Percentiles rank a stretch among this genome's conserved stretches.
Conservation (phyloP, 2,113 vertebrate genomes). For the Anhinga rufa region DNA sequence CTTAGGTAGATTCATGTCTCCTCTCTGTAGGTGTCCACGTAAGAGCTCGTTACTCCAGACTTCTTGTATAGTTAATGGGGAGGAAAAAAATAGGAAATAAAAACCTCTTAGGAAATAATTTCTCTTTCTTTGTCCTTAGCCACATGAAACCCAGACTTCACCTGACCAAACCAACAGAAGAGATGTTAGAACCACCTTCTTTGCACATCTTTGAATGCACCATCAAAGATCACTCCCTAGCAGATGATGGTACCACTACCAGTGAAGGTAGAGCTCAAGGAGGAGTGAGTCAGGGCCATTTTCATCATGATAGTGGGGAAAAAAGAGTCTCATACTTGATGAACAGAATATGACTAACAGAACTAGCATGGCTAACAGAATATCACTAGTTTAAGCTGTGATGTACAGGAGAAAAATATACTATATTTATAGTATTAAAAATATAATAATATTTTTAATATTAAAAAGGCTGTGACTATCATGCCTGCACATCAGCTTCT, state of each 20-base stretch:
- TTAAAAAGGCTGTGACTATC: not conserved
- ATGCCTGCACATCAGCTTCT: not conserved
- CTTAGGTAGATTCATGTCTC: not conserved
- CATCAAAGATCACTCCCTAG: not conserved
- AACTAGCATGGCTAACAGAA: not conserved
- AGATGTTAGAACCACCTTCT: not conserved
- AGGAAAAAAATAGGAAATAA: not conserved
- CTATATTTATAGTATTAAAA: not conserved
- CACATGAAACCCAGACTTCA: not conserved
- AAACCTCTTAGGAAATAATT: not conserved
- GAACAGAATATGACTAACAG: not conserved
- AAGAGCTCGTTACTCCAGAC: not conserved
- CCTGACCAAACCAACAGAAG: not conserved
- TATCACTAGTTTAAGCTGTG: not conserved
- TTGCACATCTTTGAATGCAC: not conserved
- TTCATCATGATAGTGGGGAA: not conserved
- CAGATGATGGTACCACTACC: not conserved
- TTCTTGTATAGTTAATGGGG: not conserved
- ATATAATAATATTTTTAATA: not conserved
- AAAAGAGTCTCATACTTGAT: not conserved
- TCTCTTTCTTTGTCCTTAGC: not conserved
- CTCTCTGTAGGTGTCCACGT: not conserved
- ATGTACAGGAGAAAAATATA: no score
- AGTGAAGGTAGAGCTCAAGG: not conserved
- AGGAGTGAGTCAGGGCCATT: not conserved